Evolutionary conservation across 1,140 invertebrate species (phyloP), one percentile per base, ranked within the genome.

Genomic region (Lepeophtheirus salmonis): DNA sequence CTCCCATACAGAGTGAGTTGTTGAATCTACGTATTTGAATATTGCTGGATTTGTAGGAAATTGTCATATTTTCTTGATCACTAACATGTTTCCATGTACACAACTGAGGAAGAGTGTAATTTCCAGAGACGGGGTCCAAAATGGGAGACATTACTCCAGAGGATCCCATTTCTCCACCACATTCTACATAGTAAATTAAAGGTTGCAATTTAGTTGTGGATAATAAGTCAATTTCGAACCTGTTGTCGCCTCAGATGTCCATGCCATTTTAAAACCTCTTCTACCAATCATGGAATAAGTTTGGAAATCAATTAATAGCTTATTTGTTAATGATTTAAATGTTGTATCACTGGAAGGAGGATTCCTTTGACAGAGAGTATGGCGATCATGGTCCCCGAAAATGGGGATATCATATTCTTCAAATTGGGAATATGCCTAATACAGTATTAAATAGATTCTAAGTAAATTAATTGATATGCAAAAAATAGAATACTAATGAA

Each of bases 261-360:
- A 57, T 16, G 26, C 16, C 3, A 57, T 2, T 49, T 53, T 60
- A 56, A 66, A 66, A 24, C 65, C 65, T 16, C 62, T 41, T 1
- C 50, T 49, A 23, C 18, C 52, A 18, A 26, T 56, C 22, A 59
- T 51, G n/a, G 12, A 61, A 58, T 69, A 67, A 0, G 66, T 64
- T n/a, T 64, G 63, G 49, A 67, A 68, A 25, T 60, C 25, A 1
- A 69, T 49, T 12, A 62, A 18, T 10, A 68, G 16, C 16, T n/a
- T 23, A 57, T 57, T 57, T n/a, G 20, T 57, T 2, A 25, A 57
- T 2, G 25, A 26, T 16, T 18, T 54, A 12, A 24, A 3, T 13
- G 22, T n/a, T 16, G 17, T 24, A 16, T 54, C 18, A 18, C n/a
- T 20, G n/a, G 18, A 14, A 23, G 18, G 23, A 54, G n/a, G 52